Percentiles rank a stretch among this genome's conserved stretches.
phyloP scores from a whole-genome alignment of 1,140 invertebrate species.

The Eciton burchellii region DNA sequence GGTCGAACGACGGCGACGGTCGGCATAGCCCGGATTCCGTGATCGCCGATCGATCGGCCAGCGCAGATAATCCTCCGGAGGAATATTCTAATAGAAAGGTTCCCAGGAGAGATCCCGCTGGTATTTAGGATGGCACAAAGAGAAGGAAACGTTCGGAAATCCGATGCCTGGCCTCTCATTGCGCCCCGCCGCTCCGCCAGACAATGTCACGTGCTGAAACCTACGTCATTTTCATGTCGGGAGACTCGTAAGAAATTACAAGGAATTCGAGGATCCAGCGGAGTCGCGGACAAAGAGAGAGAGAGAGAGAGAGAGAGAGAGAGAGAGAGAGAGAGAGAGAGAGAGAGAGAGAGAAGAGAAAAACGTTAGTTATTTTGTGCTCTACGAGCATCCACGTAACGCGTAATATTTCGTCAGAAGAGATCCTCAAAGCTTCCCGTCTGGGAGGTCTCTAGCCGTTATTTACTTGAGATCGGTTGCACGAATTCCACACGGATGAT shows the following conservation, averaged over 20 bases:
- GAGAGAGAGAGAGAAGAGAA: too few relatives aligned
- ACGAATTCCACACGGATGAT: slow-evolving; percentile 48
- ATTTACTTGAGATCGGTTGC: slow-evolving; percentile 34
- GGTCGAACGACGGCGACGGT: neutral
- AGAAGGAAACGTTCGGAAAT: slow-evolving; percentile 48
- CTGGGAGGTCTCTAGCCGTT: neutral
- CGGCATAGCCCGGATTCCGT: slow-evolving; percentile 26
- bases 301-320: too few relatives aligned
- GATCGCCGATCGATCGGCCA: slow-evolving; percentile 45
- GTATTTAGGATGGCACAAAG: slow-evolving; percentile 41
- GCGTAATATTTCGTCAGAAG: neutral
- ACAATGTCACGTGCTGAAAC: slow-evolving; percentile 14
- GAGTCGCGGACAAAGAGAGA: neutral
- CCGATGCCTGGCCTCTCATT: slow-evolving; percentile 40
- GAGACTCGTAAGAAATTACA: neutral
- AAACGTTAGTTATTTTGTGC: too few relatives aligned
- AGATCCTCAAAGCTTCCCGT: neutral
- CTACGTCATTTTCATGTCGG: slow-evolving; percentile 20
- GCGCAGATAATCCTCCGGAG: slow-evolving; percentile 35
- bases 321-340: too few relatives aligned
- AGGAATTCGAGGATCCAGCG: neutral
- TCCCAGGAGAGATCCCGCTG: slow-evolving; percentile 2
- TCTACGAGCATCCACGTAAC: too few relatives aligned
- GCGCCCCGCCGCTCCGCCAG: neutral
- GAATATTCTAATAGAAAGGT: slow-evolving; percentile 58